Base-by-base conservation (phyloP, 2,113 vertebrate species). In the Rhinogobius similis region DNA sequence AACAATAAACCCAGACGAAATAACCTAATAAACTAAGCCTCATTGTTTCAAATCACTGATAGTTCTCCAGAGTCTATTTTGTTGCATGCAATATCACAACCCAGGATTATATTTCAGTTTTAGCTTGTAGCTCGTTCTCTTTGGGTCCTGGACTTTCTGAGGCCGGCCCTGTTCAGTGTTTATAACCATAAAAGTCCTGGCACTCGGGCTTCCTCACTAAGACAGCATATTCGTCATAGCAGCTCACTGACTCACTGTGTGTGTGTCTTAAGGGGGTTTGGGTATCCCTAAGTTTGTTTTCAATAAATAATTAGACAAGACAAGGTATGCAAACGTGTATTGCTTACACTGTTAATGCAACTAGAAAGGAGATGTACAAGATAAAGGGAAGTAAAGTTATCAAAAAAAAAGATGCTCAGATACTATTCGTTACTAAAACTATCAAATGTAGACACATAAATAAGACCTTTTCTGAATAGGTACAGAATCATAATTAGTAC, bases 141-240 rank as follows among this genome's bases (percentile, higher is more conserved):
- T 32, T 64, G 39, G 46, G 50, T 18, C 43, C 56, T 23, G 41
- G 20, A 63, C 67, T 43, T 43, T 8, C 65, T 73, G 62, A 36
- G 0, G 75, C 67, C 65, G 73, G 14, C 67, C 43, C 75, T 27
- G 36, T 67, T 83, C 77, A 68, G 73, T 83, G 81, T 90, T 90
- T 84, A 90, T 87, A 86, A 83, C 90, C 90, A 90, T 91, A 90
- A 89, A 91, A 90, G 90, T 91, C 89, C 74, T 75, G 65, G 79
- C 81, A 69, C 67, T 56, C 41, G 0, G 36, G 82, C 73, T 86
- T 76, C 1, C 76, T 68, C 46, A 59, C 78, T 16, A 43, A 79
- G 68, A 29, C 65, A 18, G 71, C 81, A 82, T 90, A 68, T 77
- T 85, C 82, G 74, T 88, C 86, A 89, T 87, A 84, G 88, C 85